Evolutionary conservation across 2,113 vertebrate species (phyloP).

Genomic region (Crocuta crocuta): DNA sequence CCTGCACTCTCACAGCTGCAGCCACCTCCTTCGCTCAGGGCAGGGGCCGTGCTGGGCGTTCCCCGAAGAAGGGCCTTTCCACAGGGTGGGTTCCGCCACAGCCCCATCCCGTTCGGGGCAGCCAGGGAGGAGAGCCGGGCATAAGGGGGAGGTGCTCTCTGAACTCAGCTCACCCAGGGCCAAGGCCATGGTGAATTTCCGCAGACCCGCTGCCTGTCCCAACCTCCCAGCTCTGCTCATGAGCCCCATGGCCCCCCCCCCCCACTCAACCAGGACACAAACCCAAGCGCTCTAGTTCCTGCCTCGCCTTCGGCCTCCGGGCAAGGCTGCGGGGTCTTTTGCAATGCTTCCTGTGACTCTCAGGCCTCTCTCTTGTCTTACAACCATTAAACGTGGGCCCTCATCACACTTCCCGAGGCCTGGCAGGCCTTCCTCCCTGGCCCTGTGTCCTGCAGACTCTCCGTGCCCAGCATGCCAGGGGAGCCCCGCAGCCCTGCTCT

Average conservation of each 20-base stretch:
- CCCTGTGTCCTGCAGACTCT: background rate
- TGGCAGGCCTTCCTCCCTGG: background rate
- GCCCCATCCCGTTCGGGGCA: background rate
- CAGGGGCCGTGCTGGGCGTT: background rate
- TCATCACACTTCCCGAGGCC: background rate
- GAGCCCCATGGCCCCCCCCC: background rate
- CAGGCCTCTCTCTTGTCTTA: background rate
- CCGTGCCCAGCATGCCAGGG: background rate
- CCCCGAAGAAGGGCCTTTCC: background rate
- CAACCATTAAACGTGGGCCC: background rate
- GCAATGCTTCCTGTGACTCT: background rate
- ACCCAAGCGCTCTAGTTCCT: background rate
- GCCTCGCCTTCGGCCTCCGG: background rate
- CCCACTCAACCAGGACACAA: background rate
- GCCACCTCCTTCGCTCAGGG: background rate
- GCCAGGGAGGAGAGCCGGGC: background rate
- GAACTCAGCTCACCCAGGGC: background rate
- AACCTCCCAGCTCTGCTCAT: background rate
- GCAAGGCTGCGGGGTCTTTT: background rate
- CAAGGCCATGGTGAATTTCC: background rate
- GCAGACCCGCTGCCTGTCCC: background rate
- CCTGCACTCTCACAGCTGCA: fast-evolving
- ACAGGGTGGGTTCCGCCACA: background rate
- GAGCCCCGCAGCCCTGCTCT: background rate
- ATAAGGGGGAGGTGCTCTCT: background rate